Base-by-base conservation (phyloP, 2,888 invertebrate species). In the Cheilosia vulpina region DNA sequence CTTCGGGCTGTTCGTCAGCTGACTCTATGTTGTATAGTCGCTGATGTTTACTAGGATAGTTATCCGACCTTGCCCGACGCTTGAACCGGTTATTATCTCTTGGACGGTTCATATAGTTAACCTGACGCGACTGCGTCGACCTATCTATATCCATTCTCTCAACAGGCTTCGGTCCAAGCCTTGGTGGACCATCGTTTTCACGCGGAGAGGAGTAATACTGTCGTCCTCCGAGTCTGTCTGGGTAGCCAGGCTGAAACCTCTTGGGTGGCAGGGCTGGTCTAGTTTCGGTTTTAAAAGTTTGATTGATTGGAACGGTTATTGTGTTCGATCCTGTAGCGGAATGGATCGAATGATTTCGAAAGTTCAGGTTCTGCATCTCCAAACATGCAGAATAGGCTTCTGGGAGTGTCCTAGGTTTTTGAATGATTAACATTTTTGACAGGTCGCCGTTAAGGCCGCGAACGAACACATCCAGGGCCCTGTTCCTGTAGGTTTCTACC, bases 41-140 rank as follows among this genome's bases (percentile, higher is more conserved):
- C 27, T 45, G 62, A 38, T 62, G 62, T 27, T 45, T 62, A n/a
- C 7, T 45, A 7, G 19, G 45, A 45, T 45, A 62, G 27, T 45
- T 45, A 27, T 62, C 62, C 7, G 45, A 45, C 27, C 47, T 62
- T 45, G 45, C 62, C 27, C 62, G 15, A 2, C 45, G 7, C 1
- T 62, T 62, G 27, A 62, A 62, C 17, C 41, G 62, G 31, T 62
- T 62, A 7, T 11, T 27, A 1, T 19, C 47, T n/a, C 13, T 24
- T 27, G 62, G 62, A 21, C 58, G 41, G 17, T 62, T 62, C 62
- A 62, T 62, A 13, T 62, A 58, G 9, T 53, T 24, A 1, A 53
- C 53, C 1, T 53, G 21, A 21, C 21, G 21, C 4, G 53, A 53
- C 15, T 58, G 38, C 2, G 15, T 19, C 6, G 21, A 41, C n/a